These are phyloP conservation scores for Seriola quinqueradiata DNA, from an alignment of 2,113 vertebrate species.

Conservation along the genomic window DNA sequence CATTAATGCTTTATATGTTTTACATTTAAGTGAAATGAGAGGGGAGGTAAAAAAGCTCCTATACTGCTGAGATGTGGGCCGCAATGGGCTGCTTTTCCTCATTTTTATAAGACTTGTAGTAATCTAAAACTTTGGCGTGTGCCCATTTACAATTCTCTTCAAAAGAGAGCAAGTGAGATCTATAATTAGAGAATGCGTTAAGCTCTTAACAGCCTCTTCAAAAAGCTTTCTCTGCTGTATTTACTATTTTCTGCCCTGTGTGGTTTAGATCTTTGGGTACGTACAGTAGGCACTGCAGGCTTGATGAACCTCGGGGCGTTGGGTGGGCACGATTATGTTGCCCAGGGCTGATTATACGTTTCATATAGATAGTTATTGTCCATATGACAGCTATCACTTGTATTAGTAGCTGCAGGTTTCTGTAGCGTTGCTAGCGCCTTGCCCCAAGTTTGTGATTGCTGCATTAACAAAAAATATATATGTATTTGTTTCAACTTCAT, in stretches of 20 bases:
- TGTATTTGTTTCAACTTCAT: not conserved
- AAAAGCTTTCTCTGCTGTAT: constrained; percentile 83
- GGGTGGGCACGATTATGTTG: constrained; percentile 73
- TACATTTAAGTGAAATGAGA: constrained; percentile 79
- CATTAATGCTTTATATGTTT: constrained; percentile 79
- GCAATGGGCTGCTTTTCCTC: constrained; percentile 62
- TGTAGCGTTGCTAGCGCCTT: constrained; percentile 27
- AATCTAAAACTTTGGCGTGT: constrained; percentile 74
- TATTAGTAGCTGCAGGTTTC: constrained; percentile 52
- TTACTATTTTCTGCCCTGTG: constrained; percentile 80
- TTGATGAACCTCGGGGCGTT: constrained; percentile 64
- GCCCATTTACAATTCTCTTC: constrained; percentile 83
- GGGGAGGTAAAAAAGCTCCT: constrained; percentile 69
- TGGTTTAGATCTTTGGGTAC: constrained; percentile 68
- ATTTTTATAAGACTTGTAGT: constrained; percentile 75
- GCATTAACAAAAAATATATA: not conserved
- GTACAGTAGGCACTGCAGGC: constrained; percentile 56
- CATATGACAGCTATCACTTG: constrained; percentile 64
- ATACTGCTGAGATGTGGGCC: constrained; percentile 64
- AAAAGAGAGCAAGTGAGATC: constrained; percentile 78
- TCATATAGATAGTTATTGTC: constrained; percentile 50
- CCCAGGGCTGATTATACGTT: constrained; percentile 66
- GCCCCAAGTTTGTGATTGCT: not conserved
- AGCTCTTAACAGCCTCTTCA: constrained; percentile 78
- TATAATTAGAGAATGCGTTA: constrained; percentile 86